Conservation (phyloP, 2,888 invertebrate species). For the Margaritifera margaritifera region DNA sequence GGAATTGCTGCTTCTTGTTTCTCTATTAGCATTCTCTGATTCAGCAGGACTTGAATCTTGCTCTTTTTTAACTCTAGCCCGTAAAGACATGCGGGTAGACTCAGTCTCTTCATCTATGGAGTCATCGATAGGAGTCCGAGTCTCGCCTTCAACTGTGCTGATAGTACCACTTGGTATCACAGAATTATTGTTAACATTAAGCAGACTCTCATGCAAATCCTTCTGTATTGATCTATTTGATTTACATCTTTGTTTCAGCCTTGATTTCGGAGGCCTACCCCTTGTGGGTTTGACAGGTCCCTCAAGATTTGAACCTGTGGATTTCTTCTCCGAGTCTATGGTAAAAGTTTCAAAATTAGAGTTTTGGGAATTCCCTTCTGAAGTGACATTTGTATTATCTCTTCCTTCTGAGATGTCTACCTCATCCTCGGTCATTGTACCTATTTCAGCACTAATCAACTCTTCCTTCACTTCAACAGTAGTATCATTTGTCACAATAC, state of each 20-base stretch:
- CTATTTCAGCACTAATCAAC: no score
- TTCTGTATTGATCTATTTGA: background rate
- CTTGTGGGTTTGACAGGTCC: constrained; percentile 1
- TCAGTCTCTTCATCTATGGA: no score
- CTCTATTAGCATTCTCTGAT: no score
- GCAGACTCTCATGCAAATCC: background rate
- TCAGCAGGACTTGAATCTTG: no score
- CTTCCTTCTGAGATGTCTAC: background rate
- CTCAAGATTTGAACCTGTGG: constrained; percentile 18
- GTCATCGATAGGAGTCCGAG: no score
- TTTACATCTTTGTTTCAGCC: constrained; percentile 1
- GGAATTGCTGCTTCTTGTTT: no score
- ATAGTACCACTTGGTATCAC: no score
- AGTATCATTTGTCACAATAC: no score
- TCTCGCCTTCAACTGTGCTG: no score
- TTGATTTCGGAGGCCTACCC: constrained; percentile 5
- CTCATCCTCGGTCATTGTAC: background rate
- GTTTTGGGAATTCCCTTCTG: background rate
- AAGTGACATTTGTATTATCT: background rate
- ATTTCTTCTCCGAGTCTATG: background rate
- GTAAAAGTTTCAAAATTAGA: background rate
- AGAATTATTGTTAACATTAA: background rate
- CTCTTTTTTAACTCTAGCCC: no score
- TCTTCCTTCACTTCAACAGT: no score
- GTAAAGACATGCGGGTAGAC: no score